These are phyloP conservation scores for Ataeniobius toweri DNA, from an alignment of 2,797 vertebrate species.

Conservation along the genomic window DNA sequence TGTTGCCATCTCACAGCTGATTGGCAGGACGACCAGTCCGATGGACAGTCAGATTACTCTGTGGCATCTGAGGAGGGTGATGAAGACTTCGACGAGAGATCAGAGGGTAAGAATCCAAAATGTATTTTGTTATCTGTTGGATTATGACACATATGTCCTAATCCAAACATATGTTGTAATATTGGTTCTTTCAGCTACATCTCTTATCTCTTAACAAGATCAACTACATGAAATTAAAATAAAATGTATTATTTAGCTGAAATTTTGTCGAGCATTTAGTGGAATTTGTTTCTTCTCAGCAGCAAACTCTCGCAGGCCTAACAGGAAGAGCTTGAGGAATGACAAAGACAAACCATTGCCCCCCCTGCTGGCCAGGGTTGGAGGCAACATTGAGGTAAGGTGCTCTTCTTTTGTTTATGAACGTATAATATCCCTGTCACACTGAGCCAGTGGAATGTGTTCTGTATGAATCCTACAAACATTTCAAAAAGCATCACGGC, in stretches of 20 bases:
- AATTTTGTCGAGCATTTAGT: neutral
- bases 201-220: neutral
- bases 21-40: conserved; percentile 99
- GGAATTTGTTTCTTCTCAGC: conserved; percentile 24
- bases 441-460: neutral
- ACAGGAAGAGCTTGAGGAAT: conserved; percentile 94
- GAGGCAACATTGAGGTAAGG: conserved; percentile 95
- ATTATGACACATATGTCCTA: neutral
- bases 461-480: neutral
- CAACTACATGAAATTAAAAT: neutral
- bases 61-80: conserved; percentile 98
- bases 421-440: neutral
- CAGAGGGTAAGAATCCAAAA: conserved; percentile 84
- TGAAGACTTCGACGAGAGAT: conserved; percentile 96
- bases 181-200: neutral
- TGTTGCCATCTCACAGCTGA: conserved; percentile 74
- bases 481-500: neutral
- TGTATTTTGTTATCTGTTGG: neutral
- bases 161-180: neutral
- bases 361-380: conserved; percentile 97
- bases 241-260: neutral
- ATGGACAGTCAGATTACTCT: conserved; percentile 97
- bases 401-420: accelerated
- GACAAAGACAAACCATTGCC: conserved; percentile 98
- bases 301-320: conserved; percentile 93